Base-by-base conservation (phyloP, 37 sponge, comb jelly and placozoan species). In the Halichondria panicea region DNA sequence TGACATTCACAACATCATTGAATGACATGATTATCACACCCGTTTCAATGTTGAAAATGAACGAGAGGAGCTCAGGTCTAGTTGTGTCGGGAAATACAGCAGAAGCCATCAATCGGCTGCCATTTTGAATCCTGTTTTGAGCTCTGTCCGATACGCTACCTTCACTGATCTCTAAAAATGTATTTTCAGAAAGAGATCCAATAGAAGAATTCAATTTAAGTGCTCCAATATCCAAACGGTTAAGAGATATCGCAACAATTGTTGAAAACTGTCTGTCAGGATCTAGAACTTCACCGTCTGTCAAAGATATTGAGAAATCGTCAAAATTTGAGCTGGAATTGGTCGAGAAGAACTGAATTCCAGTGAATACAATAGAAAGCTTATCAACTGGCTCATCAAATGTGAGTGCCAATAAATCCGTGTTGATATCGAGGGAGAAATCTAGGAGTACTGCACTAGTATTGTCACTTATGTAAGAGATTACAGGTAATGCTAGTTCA, bases 1-100 rank as follows among this genome's bases (percentile, higher is more conserved):
- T 34, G 28, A 80, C 70, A 56, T 86, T 44, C 15, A 95, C 90
- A 4, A 95, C 90, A 84, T 95, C 96, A 34, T 76, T 92, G 68
- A 92, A 95, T 2, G 87, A 92, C 55, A 95, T 60, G 30, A 73
- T 79, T 43, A 95, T 75, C 13, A 21, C 45, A 19, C 90, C 93
- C 33, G 76, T 78, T 28, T 86, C 89, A 60, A 95, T 89, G 65
- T 92, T 84, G 33, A 95, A 78, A 3, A 75, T 58, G 38, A 83
- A 95, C 27, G 74, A 85, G 18, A 52, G 12, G 7, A 95, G 60
- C 42, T 88, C 78, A 4, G 96, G 90, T 46, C 84, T 77, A 22
- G 84, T 89, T n/a, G 48, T 54, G 53, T 95, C 96, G n/a, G 7
- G 54, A 55, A 92, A 39, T 43, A 93, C 65, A 4, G 42, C 52